Percentiles rank a stretch among this genome's conserved stretches.
Evolutionary conservation across 2,113 vertebrate genomes (phyloP).

Genomic region (Gracilinanus agilis): DNA sequence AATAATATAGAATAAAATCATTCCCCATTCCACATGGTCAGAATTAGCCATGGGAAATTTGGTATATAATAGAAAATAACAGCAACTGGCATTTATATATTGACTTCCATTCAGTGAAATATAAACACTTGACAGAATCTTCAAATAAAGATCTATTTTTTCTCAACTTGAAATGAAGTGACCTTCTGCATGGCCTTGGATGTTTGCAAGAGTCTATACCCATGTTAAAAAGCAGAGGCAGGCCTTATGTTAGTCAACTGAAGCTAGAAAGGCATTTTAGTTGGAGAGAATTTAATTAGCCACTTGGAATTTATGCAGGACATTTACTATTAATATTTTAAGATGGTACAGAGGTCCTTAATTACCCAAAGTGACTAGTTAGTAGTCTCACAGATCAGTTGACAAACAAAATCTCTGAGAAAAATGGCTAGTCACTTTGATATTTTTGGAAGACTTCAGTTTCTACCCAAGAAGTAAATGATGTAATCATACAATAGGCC

Average conservation of each 20-base stretch:
- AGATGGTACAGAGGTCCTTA: slow-evolving; percentile 69
- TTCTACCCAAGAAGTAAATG: background rate
- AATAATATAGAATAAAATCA: slow-evolving; percentile 1
- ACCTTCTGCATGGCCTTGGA: slow-evolving; percentile 52
- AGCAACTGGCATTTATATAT: slow-evolving; percentile 42
- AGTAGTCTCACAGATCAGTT: slow-evolving; percentile 75
- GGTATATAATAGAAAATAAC: slow-evolving; percentile 21
- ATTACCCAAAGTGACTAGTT: slow-evolving; percentile 74
- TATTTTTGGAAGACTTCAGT: background rate
- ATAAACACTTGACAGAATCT: slow-evolving; percentile 30
- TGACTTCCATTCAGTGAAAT: slow-evolving; percentile 25
- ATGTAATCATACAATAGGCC: background rate
- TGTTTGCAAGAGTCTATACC: slow-evolving; percentile 57
- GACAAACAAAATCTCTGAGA: slow-evolving; percentile 66
- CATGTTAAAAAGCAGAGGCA: slow-evolving; percentile 53
- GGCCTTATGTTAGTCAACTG: slow-evolving; percentile 37
- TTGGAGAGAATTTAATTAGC: slow-evolving; percentile 69
- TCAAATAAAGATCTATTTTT: slow-evolving; percentile 52
- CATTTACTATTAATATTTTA: slow-evolving; percentile 71
- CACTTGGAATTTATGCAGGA: slow-evolving; percentile 71
- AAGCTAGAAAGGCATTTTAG: slow-evolving; percentile 58
- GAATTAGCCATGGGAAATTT: slow-evolving; percentile 55
- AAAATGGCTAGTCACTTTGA: slow-evolving; percentile 24
- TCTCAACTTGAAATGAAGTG: slow-evolving; percentile 37
- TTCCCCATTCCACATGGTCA: slow-evolving; percentile 48